Base-by-base conservation (phyloP, 1,140 invertebrate species). In the Drosophila varians region DNA sequence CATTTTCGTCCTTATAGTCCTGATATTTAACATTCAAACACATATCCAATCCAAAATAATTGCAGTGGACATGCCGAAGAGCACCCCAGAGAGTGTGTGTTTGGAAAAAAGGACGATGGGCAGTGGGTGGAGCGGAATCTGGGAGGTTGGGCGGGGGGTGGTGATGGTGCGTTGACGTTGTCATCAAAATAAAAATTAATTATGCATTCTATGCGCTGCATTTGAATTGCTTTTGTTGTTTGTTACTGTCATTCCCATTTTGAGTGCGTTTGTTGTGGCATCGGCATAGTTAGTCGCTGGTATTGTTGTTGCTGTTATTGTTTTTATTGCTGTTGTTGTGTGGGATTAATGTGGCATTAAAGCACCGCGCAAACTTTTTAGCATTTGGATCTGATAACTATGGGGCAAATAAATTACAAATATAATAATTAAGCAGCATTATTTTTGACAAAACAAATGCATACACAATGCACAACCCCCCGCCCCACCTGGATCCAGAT, bases 171-270 rank as follows among this genome's bases (percentile, higher is more conserved):
- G 88, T 77, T 88, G 88, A 90, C 79, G 88, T 90, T 90, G 88
- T 90, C 88, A 90, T 90, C 88, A 90, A 90, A 90, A 90, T 90
- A 90, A 90, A 90, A 90, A 90, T 90, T 90, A 90, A 90, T 90
- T 90, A 90, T 90, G 89, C 88, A 90, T 90, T 90, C 83, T 88
- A 90, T 90, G 80, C 77, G 69, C 76, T 62, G 80, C 82, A 86
- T 86, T 88, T 88, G 83, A 82, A 82, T 87, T 82, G 83, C 78
- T 88, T 86, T 84, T 84, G 79, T 84, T 84, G 70, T 84, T 77
- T 83, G 69, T 83, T 77, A 77, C 74, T 83, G 78, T 77, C 78
- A 83, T 77, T 83, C 72, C 74, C 65, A 74, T 77, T 80, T 80
- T 65, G 55, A 68, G 61, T 68, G 73, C 36, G 57, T 66, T 74